Percentiles rank a stretch among this genome's conserved stretches.
Conservation (phyloP, 2,113 vertebrate species). For the Peromyscus californicus region DNA sequence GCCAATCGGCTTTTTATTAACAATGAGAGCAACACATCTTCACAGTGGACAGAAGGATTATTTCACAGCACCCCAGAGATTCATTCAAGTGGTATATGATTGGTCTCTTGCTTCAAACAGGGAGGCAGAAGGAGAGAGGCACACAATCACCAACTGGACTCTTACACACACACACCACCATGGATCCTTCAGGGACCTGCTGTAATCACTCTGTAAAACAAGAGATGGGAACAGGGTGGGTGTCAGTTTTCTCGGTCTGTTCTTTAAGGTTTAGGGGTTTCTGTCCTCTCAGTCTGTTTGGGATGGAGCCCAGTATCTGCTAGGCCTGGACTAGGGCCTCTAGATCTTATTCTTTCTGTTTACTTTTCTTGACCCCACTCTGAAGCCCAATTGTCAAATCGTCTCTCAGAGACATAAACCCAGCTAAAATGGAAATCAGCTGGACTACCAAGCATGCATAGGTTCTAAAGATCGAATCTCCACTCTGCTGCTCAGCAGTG, state of each 20-base stretch:
- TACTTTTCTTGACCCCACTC: background rate
- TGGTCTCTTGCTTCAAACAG: background rate
- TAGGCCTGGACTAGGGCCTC: background rate
- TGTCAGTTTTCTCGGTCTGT: background rate
- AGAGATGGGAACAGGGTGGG: background rate
- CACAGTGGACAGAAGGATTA: no score
- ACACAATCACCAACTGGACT: background rate
- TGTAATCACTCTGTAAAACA: background rate
- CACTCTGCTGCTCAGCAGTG: background rate
- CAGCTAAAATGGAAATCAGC: constrained; percentile 5
- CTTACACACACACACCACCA: background rate
- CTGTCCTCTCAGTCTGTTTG: background rate
- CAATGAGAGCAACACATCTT: no score
- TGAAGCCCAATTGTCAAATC: background rate
- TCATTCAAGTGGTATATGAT: background rate
- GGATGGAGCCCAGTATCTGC: background rate
- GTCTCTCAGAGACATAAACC: background rate
- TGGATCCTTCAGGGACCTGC: background rate
- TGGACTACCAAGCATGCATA: background rate
- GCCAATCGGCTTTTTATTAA: no score
- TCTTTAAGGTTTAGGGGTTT: background rate
- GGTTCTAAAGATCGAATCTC: background rate
- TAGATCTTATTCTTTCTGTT: constrained; percentile 1
- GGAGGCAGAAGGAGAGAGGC: background rate
- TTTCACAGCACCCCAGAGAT: background rate